Base-by-base conservation (phyloP, 1,140 invertebrate genomes). In the Drosophila nebulosa region DNA sequence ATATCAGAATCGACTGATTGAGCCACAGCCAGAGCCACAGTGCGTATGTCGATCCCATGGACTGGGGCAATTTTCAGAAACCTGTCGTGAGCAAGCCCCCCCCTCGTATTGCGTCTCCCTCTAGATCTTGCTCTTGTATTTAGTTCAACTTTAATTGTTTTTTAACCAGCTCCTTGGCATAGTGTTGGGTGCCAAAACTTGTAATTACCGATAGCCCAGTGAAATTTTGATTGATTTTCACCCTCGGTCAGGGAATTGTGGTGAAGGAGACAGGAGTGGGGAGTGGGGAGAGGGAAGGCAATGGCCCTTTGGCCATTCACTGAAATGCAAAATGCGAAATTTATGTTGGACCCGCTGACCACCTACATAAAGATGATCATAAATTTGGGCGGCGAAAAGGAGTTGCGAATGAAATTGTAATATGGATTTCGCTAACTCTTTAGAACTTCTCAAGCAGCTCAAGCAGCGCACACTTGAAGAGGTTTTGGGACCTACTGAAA, bases 141-240 rank as follows among this genome's bases (percentile, higher is more conserved):
- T 88, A 67, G 83, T 89, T 83, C 83, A 86, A 89, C 75, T 86
- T 86, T 88, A 86, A 86, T 86, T 86, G 83, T 86, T 83, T 86
- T 78, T 88, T 89, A 88, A 73, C 71, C 78, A 88, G 78, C 74
- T 61, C 39, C 56, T 39, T 50, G 66, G 50, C 59, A 51, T 53
- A 46, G 53, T 26, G 46, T 56, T 51, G 46, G 35, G 53, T 42
- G 53, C 56, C 69, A 71, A 61, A 52, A 52, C 51, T 69, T 69
- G 61, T 77, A 69, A 77, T 77, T 77, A 64, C 35, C 69, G 63
- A 64, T 88, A 86, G 67, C 46, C 36, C 46, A 69, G 78, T 72
- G 78, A 88, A 88, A 46, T 76, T 88, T 86, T 86, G 83, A 86
- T 86, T 86, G 83, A 86, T 86, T 86, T 80, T 86, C 16, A 42